Evolutionary conservation across 1,140 invertebrate genomes (phyloP).

Genomic region (Drosophila bipectinata): DNA sequence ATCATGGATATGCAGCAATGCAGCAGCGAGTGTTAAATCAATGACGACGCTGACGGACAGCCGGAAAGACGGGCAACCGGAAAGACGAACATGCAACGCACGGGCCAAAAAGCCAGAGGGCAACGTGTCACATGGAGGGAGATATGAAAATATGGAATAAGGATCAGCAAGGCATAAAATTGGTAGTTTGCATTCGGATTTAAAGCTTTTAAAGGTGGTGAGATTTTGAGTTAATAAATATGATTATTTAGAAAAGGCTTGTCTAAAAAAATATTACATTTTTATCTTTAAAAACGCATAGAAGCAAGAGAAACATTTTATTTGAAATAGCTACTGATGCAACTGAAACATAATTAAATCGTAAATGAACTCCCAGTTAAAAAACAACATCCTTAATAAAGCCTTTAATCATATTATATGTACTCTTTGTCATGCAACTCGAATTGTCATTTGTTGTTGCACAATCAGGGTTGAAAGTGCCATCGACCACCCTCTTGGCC

Average conservation of each 20-base stretch:
- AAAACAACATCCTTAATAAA: not conserved
- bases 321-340: no score
- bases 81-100: not conserved
- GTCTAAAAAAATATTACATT: no score
- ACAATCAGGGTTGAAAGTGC: not conserved
- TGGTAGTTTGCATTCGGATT: not conserved
- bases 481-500: slow-evolving; percentile 6
- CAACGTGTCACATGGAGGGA: slow-evolving; percentile 1
- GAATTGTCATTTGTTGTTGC: not conserved
- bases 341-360: not conserved
- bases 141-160: not conserved
- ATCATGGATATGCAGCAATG: slow-evolving; percentile 44
- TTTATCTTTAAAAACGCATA: no score
- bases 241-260: no score
- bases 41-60: slow-evolving; percentile 6
- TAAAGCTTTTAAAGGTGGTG: not conserved
- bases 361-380: not conserved
- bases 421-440: not conserved
- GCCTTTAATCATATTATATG: not conserved
- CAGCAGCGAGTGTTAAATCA: slow-evolving; percentile 14
- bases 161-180: not conserved
- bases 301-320: no score
- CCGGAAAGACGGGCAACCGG: not conserved
- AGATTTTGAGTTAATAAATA: no score
- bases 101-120: not conserved